Conservation (phyloP, 1,140 invertebrate species). For the Fopius arisanus region DNA sequence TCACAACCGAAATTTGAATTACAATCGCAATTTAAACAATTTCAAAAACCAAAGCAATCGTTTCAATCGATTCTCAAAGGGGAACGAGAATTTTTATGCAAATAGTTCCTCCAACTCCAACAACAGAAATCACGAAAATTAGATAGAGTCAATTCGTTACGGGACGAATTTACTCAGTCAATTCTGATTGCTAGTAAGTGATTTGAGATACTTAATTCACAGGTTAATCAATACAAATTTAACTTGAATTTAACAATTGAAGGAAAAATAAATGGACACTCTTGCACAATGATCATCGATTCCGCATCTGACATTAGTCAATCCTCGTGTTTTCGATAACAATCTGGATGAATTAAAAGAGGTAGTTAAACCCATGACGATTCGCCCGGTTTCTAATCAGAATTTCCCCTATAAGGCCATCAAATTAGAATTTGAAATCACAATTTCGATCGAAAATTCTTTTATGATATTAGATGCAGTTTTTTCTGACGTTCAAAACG, state of each 20-base stretch:
- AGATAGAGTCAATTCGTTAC: background rate
- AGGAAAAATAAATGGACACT: background rate
- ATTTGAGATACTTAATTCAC: background rate
- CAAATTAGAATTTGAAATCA: too few relatives aligned
- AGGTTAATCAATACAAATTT: background rate
- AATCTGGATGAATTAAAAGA: background rate
- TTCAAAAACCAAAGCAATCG: background rate
- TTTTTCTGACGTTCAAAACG: background rate
- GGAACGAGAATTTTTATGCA: background rate
- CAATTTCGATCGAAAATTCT: background rate
- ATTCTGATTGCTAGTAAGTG: background rate
- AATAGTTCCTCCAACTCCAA: background rate
- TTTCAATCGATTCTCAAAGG: background rate
- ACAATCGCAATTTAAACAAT: background rate
- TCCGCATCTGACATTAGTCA: background rate
- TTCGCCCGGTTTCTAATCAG: background rate
- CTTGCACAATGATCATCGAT: background rate
- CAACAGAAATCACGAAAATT: background rate
- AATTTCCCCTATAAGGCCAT: background rate
- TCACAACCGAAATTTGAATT: background rate
- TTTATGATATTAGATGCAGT: background rate
- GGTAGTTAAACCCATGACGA: background rate
- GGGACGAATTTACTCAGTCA: background rate
- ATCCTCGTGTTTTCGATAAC: background rate
- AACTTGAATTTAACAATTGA: background rate